These are phyloP conservation scores for Sphaerodactylus townsendi DNA, from an alignment of 2,113 vertebrate species.

Conservation along the genomic window DNA sequence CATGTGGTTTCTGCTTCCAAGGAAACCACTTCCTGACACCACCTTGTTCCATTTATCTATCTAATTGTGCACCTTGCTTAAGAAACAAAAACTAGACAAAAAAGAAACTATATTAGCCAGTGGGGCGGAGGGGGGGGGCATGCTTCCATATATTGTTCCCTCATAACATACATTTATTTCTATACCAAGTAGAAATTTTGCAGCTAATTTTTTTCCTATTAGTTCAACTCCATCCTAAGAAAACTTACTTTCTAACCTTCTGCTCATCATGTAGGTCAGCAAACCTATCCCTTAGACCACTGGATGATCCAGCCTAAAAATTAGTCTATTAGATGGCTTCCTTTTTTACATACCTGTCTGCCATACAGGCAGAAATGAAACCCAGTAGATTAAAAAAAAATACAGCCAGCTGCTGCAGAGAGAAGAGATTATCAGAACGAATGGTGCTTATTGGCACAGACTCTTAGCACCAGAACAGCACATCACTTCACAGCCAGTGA, in stretches of 20 bases:
- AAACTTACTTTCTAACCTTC: not conserved
- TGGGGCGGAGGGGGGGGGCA: not conserved
- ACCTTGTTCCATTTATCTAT: slow-evolving; percentile 27
- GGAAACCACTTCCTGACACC: slow-evolving; percentile 56
- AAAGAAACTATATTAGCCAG: slow-evolving; percentile 11
- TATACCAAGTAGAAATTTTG: not conserved
- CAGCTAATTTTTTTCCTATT: not conserved
- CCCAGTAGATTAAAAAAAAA: not conserved
- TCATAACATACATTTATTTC: not conserved
- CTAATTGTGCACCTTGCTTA: slow-evolving; percentile 18
- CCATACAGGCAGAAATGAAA: not conserved
- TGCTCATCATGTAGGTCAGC: not conserved
- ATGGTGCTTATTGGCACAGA: not conserved
- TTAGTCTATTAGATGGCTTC: not conserved
- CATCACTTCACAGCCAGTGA: not conserved
- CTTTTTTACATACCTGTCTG: not conserved
- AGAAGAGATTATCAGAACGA: not conserved
- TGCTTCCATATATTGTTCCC: not conserved
- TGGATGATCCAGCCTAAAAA: not conserved
- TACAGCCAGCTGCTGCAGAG: not conserved
- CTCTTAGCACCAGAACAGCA: not conserved
- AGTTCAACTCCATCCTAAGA: not conserved
- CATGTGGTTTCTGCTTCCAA: slow-evolving; percentile 50
- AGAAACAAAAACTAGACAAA: slow-evolving; percentile 18
- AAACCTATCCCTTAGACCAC: not conserved